Evolutionary conservation across 2,113 vertebrate species (phyloP).

Genomic region (Peucedramus taeniatus): DNA sequence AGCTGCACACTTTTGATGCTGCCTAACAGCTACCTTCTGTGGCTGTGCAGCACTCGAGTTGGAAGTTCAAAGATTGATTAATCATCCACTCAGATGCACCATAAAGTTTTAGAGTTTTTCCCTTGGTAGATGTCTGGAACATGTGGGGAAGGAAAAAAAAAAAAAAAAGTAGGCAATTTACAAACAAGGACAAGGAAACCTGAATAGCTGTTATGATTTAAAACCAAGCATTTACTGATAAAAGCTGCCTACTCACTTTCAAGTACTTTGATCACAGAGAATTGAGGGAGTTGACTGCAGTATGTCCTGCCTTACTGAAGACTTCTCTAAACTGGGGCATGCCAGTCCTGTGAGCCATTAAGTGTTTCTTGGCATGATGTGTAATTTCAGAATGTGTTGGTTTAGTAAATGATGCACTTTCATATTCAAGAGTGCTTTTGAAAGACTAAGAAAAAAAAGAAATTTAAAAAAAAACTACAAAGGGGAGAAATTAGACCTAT

Average conservation of each 20-base stretch:
- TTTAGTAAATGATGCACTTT: neutral
- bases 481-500: neutral
- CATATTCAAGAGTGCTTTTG: neutral
- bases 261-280: neutral
- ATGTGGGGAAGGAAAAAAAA: neutral
- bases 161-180: neutral
- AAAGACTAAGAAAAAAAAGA: neutral
- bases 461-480: accelerated
- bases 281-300: neutral
- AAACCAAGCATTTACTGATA: slow-evolving; percentile 15
- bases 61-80: slow-evolving; percentile 13
- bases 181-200: slow-evolving; percentile 44
- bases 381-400: neutral
- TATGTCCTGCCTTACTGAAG: neutral
- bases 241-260: slow-evolving; percentile 24
- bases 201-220: slow-evolving; percentile 22
- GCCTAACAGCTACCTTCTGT: neutral
- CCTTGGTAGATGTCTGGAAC: slow-evolving; percentile 12
- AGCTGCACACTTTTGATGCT: neutral
- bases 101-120: slow-evolving; percentile 38
- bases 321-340: neutral
- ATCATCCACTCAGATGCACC: neutral
- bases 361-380: neutral
- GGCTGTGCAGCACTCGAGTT: neutral
- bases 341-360: neutral